phyloP scores from a whole-genome alignment of 2,113 vertebrate species.

The Madoqua kirkii region DNA sequence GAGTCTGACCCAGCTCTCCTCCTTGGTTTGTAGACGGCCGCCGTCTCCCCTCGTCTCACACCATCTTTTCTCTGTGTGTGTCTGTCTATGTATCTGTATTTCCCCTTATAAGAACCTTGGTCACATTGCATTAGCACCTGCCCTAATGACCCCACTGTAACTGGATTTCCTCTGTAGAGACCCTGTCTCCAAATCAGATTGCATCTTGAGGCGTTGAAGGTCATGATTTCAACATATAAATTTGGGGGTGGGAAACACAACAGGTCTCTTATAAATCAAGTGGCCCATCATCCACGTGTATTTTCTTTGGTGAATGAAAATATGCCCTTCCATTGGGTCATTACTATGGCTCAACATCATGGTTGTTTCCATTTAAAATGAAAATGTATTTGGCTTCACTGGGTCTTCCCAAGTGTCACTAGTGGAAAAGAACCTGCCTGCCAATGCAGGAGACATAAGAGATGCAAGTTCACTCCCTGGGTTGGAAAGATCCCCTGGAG shows the following conservation, averaged over 20 bases:
- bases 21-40: fast-evolving
- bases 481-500: neutral
- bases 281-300: fast-evolving
- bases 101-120: neutral
- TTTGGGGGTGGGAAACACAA: neutral
- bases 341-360: neutral
- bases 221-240: neutral
- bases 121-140: neutral
- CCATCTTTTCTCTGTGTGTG: neutral
- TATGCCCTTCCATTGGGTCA: neutral
- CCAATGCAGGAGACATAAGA: neutral
- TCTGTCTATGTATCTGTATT: neutral
- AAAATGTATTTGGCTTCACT: neutral
- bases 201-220: neutral
- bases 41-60: neutral
- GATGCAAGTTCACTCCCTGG: neutral
- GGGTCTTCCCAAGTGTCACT: neutral
- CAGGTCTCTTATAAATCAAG: neutral
- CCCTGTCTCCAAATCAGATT: neutral
- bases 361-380: neutral
- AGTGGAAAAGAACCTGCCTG: neutral
- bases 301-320: neutral
- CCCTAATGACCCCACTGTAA: neutral
- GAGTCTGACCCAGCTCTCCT: neutral
- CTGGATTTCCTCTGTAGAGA: neutral